These are phyloP conservation scores for Cordilura impudica DNA, from an alignment of 2,888 invertebrate species.

Conservation along the genomic window DNA sequence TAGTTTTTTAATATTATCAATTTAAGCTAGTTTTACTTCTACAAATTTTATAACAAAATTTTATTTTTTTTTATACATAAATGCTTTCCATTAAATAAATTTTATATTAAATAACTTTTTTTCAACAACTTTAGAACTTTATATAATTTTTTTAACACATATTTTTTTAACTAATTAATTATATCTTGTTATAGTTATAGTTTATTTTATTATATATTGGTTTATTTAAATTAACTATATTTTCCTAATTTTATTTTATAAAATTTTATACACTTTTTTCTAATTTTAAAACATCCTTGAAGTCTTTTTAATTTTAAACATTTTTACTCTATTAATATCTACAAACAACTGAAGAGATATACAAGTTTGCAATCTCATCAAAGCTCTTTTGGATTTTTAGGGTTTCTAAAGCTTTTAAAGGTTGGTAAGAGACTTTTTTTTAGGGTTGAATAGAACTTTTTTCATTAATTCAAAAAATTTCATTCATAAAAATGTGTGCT, in stretches of 20 bases:
- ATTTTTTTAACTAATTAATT: not conserved
- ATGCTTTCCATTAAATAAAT: conserved; percentile 21
- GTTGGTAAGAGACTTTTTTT: conserved; percentile 25
- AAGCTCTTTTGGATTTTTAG: conserved; percentile 49
- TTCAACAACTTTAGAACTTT: conserved; percentile 12
- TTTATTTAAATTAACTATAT: not conserved
- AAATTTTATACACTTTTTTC: conserved; percentile 21
- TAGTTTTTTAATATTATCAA: not conserved
- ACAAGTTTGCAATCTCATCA: conserved; percentile 15
- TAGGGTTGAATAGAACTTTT: not conserved
- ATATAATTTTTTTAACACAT: conserved; percentile 24
- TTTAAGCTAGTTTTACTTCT: not conserved
- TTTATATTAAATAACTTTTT: not conserved
- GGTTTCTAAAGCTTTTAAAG: conserved; percentile 49
- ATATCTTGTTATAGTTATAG: not conserved
- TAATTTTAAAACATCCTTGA: conserved; percentile 17
- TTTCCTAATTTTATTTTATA: not conserved
- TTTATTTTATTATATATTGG: not conserved
- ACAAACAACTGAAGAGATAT: conserved; percentile 44
- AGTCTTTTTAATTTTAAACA: conserved; percentile 1
- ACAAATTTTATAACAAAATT: not conserved
- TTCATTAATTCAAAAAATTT: conserved; percentile 22
- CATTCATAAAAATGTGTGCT: conserved; percentile 38
- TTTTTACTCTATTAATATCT: conserved; percentile 49
- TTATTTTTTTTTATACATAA: conserved; percentile 23